These are phyloP conservation scores for Syngnathus acus DNA, from an alignment of 2,797 vertebrate genomes.

Conservation along the genomic window DNA sequence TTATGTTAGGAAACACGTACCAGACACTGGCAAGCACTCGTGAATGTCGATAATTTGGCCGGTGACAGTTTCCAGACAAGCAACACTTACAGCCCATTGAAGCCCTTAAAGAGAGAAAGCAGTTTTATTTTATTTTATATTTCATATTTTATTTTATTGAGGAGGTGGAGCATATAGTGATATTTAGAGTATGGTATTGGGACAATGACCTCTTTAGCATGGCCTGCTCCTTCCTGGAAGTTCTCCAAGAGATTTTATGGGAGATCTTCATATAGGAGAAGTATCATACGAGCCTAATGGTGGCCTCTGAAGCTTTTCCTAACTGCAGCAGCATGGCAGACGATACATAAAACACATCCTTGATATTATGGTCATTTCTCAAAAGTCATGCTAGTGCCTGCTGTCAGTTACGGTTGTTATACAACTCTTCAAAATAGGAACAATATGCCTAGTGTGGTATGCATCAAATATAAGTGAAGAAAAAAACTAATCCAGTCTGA, in stretches of 20 bases:
- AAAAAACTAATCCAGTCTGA: slow-evolving; percentile 22
- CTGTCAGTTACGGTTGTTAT: slow-evolving; percentile 19
- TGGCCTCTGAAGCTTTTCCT: slow-evolving; percentile 76
- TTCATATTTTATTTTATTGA: no score
- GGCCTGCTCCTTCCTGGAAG: slow-evolving; percentile 45
- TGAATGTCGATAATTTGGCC: slow-evolving; percentile 56
- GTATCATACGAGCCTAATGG: slow-evolving; percentile 13
- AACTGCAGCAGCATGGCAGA: slow-evolving; percentile 77
- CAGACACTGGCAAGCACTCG: slow-evolving; percentile 34
- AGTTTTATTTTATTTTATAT: neutral
- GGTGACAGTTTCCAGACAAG: slow-evolving; percentile 29
- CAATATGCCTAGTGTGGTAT: slow-evolving; percentile 15
- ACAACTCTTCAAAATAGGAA: slow-evolving; percentile 23
- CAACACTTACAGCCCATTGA: neutral
- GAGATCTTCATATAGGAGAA: slow-evolving; percentile 28
- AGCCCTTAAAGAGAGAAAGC: neutral
- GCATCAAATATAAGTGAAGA: slow-evolving; percentile 18
- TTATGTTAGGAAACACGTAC: slow-evolving; percentile 28
- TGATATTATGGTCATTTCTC: neutral
- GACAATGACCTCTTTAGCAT: slow-evolving; percentile 74
- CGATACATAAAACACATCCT: neutral
- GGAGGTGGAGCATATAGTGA: no score
- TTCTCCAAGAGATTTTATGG: slow-evolving; percentile 21
- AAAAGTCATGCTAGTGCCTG: slow-evolving; percentile 7
- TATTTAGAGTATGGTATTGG: slow-evolving; percentile 15